Conservation (phyloP, 1,140 invertebrate genomes). For the Lepeophtheirus salmonis region DNA sequence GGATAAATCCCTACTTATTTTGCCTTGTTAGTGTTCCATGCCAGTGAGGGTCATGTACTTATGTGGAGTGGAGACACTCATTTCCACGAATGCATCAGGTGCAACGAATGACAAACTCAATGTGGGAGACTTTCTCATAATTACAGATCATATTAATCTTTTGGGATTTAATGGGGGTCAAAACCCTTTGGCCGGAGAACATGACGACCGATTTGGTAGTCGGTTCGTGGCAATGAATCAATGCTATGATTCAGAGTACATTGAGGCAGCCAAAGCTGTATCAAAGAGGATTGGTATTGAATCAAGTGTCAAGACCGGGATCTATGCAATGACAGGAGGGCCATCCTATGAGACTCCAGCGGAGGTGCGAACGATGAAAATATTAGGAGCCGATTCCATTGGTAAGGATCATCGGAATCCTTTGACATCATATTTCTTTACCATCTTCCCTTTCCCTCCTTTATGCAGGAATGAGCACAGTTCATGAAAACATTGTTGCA, state of each 20-base stretch:
- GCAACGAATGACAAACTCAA: constrained; percentile 64
- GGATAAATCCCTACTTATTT: too few species aligned
- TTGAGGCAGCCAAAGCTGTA: constrained; percentile 46
- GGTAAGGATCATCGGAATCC: constrained; percentile 34
- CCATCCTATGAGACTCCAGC: constrained; percentile 85
- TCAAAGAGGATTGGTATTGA: constrained; percentile 49
- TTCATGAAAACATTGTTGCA: constrained; percentile 68
- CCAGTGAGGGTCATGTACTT: constrained; percentile 86
- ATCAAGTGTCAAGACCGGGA: constrained; percentile 47
- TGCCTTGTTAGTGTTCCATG: constrained; percentile 62
- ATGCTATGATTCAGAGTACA: constrained; percentile 54
- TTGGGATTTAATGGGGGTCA: constrained; percentile 25
- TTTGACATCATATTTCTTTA: not conserved
- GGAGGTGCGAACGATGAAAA: constrained; percentile 57
- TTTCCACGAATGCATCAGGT: constrained; percentile 86
- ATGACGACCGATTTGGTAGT: constrained; percentile 72
- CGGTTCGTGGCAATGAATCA: constrained; percentile 75
- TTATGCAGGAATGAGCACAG: constrained; percentile 70
- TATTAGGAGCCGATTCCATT: constrained; percentile 74
- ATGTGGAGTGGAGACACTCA: constrained; percentile 60
- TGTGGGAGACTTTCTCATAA: constrained; percentile 84
- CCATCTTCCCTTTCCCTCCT: not conserved
- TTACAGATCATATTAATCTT: constrained; percentile 88
- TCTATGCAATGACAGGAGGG: constrained; percentile 77
- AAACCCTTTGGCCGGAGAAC: constrained; percentile 38